phyloP scores from a whole-genome alignment of 2,113 vertebrate species.

The Pollachius pollachius region DNA sequence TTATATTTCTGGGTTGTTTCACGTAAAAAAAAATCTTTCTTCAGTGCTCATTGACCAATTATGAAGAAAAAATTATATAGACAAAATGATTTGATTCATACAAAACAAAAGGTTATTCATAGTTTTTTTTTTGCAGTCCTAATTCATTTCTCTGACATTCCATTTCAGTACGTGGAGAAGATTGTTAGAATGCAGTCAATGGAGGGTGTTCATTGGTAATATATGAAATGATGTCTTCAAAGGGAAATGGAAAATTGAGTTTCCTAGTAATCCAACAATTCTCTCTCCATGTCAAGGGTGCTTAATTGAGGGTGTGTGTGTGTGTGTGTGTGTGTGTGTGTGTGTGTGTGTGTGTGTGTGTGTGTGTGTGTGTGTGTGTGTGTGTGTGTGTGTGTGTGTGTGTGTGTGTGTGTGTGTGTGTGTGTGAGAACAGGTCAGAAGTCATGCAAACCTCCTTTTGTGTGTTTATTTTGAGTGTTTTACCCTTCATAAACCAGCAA shows the following conservation, averaged over 20 bases:
- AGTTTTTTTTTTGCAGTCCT: too few species aligned
- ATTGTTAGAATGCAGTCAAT: too few species aligned
- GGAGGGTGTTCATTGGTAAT: too few species aligned
- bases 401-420: conserved; percentile 2
- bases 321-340: conserved; percentile 14
- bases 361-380: conserved; percentile 21
- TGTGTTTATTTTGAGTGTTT: conserved; percentile 52
- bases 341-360: conserved; percentile 2
- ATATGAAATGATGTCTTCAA: background rate
- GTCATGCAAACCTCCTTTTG: conserved; percentile 28
- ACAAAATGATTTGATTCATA: too few species aligned
- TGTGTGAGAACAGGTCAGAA: conserved; percentile 12
- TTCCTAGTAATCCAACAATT: conserved; percentile 41
- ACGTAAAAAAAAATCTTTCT: too few species aligned
- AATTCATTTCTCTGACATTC: too few species aligned
- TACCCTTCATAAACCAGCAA: conserved; percentile 37
- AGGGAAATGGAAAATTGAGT: conserved; percentile 8
- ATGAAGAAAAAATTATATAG: too few species aligned
- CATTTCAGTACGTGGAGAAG: too few species aligned
- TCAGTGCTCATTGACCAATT: too few species aligned
- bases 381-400: conserved; percentile 3
- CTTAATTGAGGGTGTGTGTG: conserved; percentile 39
- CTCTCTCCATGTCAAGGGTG: conserved; percentile 50
- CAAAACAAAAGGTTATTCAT: too few species aligned
- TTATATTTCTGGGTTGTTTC: too few species aligned